These are phyloP conservation scores for Rhegmatorhina hoffmannsi DNA, from an alignment of 2,113 vertebrate genomes.

Conservation along the genomic window DNA sequence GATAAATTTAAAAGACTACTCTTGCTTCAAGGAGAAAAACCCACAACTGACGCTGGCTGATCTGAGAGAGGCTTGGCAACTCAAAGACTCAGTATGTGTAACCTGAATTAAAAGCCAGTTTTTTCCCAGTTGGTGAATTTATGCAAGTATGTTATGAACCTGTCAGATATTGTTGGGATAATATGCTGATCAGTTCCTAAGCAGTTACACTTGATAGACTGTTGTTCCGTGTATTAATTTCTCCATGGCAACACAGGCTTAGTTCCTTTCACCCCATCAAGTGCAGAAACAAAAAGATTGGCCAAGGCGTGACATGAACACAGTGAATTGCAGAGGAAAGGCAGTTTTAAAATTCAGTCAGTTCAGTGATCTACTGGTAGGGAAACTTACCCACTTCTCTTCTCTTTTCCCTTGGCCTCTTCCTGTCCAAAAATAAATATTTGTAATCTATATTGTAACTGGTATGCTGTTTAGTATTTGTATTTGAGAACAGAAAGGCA, in stretches of 20 bases:
- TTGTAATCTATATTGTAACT: not conserved
- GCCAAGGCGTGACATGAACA: not conserved
- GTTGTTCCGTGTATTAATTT: slow-evolving; percentile 31
- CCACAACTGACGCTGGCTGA: not conserved
- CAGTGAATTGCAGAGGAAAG: not conserved
- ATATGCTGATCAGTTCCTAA: slow-evolving; percentile 23
- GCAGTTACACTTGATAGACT: slow-evolving; percentile 16
- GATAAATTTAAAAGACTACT: not conserved
- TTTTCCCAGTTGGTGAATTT: not conserved
- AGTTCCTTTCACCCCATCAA: slow-evolving; percentile 2
- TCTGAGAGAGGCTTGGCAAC: not conserved
- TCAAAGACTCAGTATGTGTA: not conserved
- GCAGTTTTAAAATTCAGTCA: slow-evolving; percentile 16
- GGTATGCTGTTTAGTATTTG: not conserved
- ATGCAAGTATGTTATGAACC: not conserved
- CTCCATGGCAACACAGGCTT: slow-evolving; percentile 43
- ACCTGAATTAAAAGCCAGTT: not conserved
- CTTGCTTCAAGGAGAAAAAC: not conserved
- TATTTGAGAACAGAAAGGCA: not conserved
- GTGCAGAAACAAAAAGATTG: slow-evolving; percentile 5
- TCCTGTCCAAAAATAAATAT: not conserved
- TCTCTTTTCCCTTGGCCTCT: not conserved
- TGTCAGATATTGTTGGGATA: slow-evolving; percentile 13
- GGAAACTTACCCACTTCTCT: not conserved
- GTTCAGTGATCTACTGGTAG: not conserved